Evolutionary conservation across 2,888 invertebrate genomes (phyloP).

Genomic region (Drosophila ustulata): DNA sequence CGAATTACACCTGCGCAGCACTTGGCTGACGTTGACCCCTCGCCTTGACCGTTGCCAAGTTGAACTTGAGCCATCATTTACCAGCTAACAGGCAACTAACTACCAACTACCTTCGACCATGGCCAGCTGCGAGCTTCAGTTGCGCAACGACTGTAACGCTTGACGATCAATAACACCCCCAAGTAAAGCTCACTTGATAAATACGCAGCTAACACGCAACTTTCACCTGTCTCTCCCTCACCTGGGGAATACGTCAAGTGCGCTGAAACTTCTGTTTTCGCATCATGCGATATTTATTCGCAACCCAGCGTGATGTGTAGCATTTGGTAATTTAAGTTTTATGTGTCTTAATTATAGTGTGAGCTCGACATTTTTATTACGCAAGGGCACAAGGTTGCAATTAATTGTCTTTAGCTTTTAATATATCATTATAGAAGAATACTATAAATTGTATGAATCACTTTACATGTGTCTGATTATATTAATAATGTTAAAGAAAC

Average conservation of each 20-base stretch:
- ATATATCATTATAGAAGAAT: no score
- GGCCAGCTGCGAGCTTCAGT: constrained; percentile 44
- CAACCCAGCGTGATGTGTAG: background rate
- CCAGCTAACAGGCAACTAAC: constrained; percentile 8
- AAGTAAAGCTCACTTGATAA: constrained; percentile 50
- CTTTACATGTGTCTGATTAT: no score
- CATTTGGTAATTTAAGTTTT: background rate
- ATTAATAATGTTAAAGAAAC: no score
- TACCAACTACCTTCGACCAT: constrained; percentile 9
- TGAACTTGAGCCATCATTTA: constrained; percentile 64
- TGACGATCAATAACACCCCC: constrained; percentile 61
- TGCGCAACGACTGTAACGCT: constrained; percentile 56
- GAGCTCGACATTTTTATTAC: background rate
- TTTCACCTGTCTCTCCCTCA: constrained; percentile 25
- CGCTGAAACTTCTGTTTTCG: background rate
- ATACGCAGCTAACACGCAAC: constrained; percentile 69
- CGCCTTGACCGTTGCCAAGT: constrained; percentile 65
- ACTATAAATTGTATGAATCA: no score
- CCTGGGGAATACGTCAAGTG: background rate
- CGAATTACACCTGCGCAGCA: constrained; percentile 62
- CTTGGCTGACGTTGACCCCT: constrained; percentile 64
- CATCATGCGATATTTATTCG: constrained; percentile 3
- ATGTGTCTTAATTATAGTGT: background rate
- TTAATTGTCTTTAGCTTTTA: background rate
- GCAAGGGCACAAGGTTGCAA: background rate